Percentiles rank a stretch among this genome's conserved stretches.
These are phyloP conservation scores for Drosophila lowei DNA, from an alignment of 1,140 invertebrate genomes.

Conservation along the genomic window DNA sequence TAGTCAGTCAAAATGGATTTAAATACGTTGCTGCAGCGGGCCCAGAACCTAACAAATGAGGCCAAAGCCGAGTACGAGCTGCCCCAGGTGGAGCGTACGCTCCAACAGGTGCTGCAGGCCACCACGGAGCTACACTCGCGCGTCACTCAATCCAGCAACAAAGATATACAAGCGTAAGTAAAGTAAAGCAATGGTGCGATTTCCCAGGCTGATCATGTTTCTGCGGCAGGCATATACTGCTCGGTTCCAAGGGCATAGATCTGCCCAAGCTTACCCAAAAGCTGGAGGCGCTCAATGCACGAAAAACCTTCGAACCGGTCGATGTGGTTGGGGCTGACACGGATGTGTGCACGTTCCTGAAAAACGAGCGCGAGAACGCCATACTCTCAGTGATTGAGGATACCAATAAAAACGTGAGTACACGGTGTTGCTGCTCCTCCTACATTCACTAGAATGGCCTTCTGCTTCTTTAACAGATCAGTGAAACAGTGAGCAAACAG, in stretches of 20 bases:
- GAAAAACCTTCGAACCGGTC: constrained; percentile 93
- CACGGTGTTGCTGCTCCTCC: too few relatives aligned
- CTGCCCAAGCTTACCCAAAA: constrained; percentile 96
- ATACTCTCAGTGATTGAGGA: constrained; percentile 96
- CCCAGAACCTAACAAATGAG: constrained; percentile 94
- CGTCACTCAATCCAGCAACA: constrained; percentile 92
- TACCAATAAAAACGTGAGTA: constrained; percentile 91
- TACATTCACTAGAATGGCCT: not conserved
- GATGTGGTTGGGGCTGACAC: constrained; percentile 96
- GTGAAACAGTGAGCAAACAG: constrained; percentile 87
- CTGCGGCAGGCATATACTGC: constrained; percentile 89
- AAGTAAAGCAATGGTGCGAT: not conserved
- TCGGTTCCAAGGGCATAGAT: constrained; percentile 96
- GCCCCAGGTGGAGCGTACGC: constrained; percentile 94
- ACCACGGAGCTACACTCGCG: constrained; percentile 94
- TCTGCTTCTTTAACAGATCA: constrained; percentile 84
- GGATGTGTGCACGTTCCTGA: constrained; percentile 90
- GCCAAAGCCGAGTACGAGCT: constrained; percentile 92
- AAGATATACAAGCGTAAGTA: constrained; percentile 96
- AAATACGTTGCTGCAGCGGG: constrained; percentile 93
- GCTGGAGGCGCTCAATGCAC: constrained; percentile 92
- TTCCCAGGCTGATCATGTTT: not conserved
- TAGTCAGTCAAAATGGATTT: constrained; percentile 85
- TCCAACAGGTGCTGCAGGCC: constrained; percentile 95
- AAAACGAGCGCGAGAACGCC: constrained; percentile 97